Conservation (phyloP, 2,113 vertebrate species). For the Orthonyx spaldingii region DNA sequence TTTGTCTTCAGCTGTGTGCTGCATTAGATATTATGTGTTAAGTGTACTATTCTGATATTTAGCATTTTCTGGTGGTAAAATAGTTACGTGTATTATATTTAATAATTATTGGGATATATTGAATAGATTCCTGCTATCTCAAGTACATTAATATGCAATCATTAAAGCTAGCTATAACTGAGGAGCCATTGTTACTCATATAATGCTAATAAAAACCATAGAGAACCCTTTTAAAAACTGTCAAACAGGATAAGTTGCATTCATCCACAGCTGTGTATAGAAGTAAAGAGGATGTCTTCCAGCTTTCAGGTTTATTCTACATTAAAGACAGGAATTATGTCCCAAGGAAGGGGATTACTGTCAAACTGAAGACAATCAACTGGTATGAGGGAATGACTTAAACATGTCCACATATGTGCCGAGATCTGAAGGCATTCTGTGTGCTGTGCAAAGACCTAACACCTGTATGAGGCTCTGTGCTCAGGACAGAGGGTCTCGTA, state of each 20-base stretch:
- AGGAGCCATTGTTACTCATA: not conserved
- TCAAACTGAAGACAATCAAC: constrained; percentile 1
- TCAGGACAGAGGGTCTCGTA: not conserved
- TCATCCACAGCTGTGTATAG: not conserved
- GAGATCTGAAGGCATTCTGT: not conserved
- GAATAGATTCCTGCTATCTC: not conserved
- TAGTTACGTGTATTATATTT: not conserved
- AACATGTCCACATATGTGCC: not conserved
- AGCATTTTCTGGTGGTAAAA: not conserved
- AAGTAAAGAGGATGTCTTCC: not conserved
- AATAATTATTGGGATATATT: not conserved
- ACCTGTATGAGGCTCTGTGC: not conserved
- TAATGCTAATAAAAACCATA: not conserved
- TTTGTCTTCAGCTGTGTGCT: not conserved
- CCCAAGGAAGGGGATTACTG: not conserved
- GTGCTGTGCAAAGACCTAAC: not conserved
- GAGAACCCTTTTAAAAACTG: not conserved
- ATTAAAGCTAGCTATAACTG: not conserved
- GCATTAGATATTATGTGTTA: not conserved
- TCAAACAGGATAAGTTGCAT: not conserved
- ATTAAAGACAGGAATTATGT: not conserved
- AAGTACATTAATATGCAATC: not conserved
- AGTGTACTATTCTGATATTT: not conserved
- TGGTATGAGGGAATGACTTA: not conserved
- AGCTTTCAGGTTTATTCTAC: not conserved